Evolutionary conservation across 2,888 invertebrate species (phyloP).

Genomic region (Eumerus sabulonum): DNA sequence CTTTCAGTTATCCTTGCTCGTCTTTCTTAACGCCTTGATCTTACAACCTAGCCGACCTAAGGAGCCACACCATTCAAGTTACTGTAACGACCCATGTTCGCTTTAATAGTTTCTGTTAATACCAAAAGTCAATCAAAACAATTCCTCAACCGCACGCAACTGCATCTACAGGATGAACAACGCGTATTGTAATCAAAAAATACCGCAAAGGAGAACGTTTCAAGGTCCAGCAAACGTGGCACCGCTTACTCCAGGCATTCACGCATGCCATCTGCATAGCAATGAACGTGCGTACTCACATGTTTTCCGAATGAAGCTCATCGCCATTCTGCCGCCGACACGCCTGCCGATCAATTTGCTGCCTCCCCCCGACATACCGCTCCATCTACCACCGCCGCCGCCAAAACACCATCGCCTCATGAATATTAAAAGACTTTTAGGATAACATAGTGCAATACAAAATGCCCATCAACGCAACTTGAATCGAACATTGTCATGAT

Average conservation of each 20-base stretch:
- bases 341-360: neutral
- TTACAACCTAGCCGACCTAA: no score
- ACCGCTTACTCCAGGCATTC: constrained; percentile 9
- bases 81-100: no score
- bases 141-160: no score
- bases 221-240: neutral
- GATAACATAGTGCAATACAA: constrained; percentile 23
- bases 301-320: constrained; percentile 45
- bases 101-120: no score
- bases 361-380: neutral
- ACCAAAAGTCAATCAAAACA: no score
- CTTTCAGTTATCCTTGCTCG: no score
- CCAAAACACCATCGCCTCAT: constrained; percentile 27
- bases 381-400: constrained; percentile 11
- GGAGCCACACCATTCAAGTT: no score
- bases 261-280: constrained; percentile 58
- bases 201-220: neutral
- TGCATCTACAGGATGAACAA: no score
- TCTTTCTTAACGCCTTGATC: no score
- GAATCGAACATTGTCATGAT: constrained; percentile 23
- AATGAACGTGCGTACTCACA: constrained; percentile 49
- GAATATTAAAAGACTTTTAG: constrained; percentile 54
- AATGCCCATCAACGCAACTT: constrained; percentile 41
- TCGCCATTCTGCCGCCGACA: constrained; percentile 20
- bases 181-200: neutral